These are phyloP conservation scores for Enchytraeus crypticus DNA, from an alignment of 2,888 invertebrate genomes.

Conservation along the genomic window DNA sequence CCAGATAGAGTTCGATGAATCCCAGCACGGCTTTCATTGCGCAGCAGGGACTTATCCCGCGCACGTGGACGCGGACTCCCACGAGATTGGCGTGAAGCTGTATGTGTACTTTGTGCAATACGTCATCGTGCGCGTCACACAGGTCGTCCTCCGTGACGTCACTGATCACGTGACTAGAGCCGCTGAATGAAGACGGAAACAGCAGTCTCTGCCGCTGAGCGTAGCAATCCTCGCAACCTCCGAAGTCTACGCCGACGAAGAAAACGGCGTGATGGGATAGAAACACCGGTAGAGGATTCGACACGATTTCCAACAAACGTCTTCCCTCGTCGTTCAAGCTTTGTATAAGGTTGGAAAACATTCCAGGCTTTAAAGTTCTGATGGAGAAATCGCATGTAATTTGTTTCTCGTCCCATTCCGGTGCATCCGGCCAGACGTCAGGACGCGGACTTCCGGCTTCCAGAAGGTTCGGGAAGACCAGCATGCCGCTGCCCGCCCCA, in stretches of 20 bases:
- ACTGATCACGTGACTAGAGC: not conserved
- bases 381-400: slow-evolving; percentile 29
- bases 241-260: slow-evolving; percentile 27
- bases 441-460: slow-evolving; percentile 26
- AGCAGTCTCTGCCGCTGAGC: slow-evolving; percentile 18
- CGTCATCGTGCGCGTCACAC: slow-evolving; percentile 21
- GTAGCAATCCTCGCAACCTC: slow-evolving; percentile 31
- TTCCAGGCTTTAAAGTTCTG: slow-evolving; percentile 21
- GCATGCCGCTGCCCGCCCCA: slow-evolving; percentile 12
- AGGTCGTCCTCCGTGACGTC: slow-evolving; percentile 12
- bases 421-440: slow-evolving; percentile 31
- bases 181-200: slow-evolving; percentile 1
- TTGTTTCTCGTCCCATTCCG: slow-evolving; percentile 33
- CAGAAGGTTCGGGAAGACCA: slow-evolving; percentile 26
- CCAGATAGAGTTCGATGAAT: slow-evolving; percentile 29
- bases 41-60: slow-evolving; percentile 30
- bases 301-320: slow-evolving; percentile 23
- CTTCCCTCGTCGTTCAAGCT: slow-evolving; percentile 25
- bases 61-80: slow-evolving; percentile 24
- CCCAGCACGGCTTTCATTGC: slow-evolving; percentile 29
- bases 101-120: slow-evolving; percentile 30
- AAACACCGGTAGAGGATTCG: slow-evolving; percentile 29
- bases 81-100: slow-evolving; percentile 27
- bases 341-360: slow-evolving; percentile 28
- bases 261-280: slow-evolving; percentile 30